These are phyloP conservation scores for Drosophila nasuta DNA, from an alignment of 1,140 invertebrate genomes.

Conservation along the genomic window DNA sequence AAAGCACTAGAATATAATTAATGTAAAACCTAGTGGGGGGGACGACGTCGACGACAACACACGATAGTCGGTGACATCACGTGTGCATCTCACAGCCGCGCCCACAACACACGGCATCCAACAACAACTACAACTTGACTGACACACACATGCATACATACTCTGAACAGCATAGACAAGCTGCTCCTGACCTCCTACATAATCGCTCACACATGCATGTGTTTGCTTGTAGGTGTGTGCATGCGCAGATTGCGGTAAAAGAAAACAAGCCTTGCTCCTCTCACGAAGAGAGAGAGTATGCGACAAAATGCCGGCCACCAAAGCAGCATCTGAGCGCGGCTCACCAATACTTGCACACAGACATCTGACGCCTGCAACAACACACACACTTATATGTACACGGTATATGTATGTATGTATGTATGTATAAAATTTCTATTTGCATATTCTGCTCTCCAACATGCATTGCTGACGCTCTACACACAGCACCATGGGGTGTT, in stretches of 20 bases:
- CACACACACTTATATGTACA: not conserved
- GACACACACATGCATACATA: slow-evolving; percentile 6
- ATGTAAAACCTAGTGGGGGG: slow-evolving; percentile 20
- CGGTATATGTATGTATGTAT: not conserved
- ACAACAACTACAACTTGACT: not conserved
- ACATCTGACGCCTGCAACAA: not conserved
- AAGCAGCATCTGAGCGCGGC: slow-evolving; percentile 33
- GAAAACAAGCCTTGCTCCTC: slow-evolving; percentile 7
- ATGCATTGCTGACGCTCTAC: slow-evolving; percentile 16
- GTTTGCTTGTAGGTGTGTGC: slow-evolving; percentile 16
- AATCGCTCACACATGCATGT: not conserved
- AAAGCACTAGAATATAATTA: slow-evolving; percentile 10
- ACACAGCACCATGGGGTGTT: slow-evolving; percentile 26
- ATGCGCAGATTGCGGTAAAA: slow-evolving; percentile 37
- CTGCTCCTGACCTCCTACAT: slow-evolving; percentile 3
- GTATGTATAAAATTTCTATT: slow-evolving; percentile 1
- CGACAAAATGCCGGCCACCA: slow-evolving; percentile 25
- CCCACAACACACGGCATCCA: slow-evolving; percentile 11
- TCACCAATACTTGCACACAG: not conserved
- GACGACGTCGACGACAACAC: not conserved
- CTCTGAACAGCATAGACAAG: slow-evolving; percentile 3
- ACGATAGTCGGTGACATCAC: slow-evolving; percentile 18
- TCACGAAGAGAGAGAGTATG: not conserved
- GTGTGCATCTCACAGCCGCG: slow-evolving; percentile 5
- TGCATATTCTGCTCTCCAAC: slow-evolving; percentile 12